Conservation (phyloP, 2,797 vertebrate species). For the Eidolon dupreanum region DNA sequence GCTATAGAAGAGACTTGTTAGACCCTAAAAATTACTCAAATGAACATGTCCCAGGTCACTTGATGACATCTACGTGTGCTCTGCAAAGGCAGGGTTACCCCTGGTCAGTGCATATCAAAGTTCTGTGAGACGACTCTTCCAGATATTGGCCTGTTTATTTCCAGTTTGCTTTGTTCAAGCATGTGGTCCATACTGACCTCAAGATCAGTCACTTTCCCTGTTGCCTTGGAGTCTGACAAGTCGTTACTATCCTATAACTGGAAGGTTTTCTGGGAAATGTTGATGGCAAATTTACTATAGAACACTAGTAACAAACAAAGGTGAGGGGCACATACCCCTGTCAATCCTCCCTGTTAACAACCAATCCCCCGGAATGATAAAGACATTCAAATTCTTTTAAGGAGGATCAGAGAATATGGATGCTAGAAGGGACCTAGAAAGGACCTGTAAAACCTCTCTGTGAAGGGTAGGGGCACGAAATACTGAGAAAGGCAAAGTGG, state of each 20-base stretch:
- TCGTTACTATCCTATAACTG: not conserved
- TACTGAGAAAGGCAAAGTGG: not conserved
- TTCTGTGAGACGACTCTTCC: not conserved
- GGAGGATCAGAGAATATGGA: not conserved
- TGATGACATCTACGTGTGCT: not conserved
- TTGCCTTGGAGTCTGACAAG: not conserved
- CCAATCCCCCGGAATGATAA: not conserved
- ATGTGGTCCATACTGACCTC: not conserved
- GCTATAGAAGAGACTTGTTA: not conserved
- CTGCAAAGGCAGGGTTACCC: not conserved
- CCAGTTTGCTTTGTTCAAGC: not conserved
- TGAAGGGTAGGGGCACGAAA: not conserved
- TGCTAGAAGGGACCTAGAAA: not conserved
- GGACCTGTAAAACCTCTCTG: not conserved
- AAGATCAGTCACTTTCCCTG: not conserved
- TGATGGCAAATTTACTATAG: not conserved
- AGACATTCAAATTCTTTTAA: not conserved
- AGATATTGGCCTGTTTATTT: not conserved
- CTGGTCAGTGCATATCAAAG: too few species aligned
- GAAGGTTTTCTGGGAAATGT: not conserved
- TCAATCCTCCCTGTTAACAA: not conserved
- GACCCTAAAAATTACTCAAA: not conserved
- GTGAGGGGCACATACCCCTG: not conserved
- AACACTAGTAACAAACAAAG: not conserved
- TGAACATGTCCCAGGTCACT: not conserved